phyloP scores from a whole-genome alignment of 2,888 invertebrate species.

The Cosmopolites sordidus region DNA sequence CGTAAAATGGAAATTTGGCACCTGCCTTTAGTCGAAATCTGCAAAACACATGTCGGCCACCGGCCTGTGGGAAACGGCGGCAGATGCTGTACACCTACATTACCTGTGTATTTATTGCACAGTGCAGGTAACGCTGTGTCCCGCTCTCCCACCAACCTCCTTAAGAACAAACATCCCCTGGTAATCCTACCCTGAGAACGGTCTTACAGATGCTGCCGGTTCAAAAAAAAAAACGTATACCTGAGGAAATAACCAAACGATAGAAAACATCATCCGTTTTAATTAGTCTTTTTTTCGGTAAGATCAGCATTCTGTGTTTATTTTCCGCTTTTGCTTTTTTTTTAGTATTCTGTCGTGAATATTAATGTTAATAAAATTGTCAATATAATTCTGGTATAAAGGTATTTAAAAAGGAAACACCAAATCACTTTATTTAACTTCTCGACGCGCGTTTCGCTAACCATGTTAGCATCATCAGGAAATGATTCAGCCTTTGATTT shows the following conservation, averaged over 20 bases:
- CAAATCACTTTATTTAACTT: too few relatives aligned
- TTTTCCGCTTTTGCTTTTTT: too few relatives aligned
- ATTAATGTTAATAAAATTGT: too few relatives aligned
- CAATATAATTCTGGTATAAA: too few relatives aligned
- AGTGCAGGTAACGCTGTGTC: conserved; percentile 23
- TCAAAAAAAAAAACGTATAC: conserved; percentile 1
- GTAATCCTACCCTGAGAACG: conserved; percentile 26
- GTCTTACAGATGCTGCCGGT: conserved; percentile 17
- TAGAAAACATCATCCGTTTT: neutral
- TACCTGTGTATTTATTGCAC: conserved; percentile 24
- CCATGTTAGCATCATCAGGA: too few relatives aligned
- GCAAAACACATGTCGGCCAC: conserved; percentile 40
- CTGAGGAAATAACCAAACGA: neutral
- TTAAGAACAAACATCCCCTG: conserved; percentile 19
- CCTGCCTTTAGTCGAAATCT: conserved; percentile 40
- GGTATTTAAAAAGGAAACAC: too few relatives aligned
- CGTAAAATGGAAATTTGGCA: conserved; percentile 34
- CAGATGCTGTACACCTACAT: conserved; percentile 41
- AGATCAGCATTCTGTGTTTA: too few relatives aligned
- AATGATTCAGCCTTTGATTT: too few relatives aligned
- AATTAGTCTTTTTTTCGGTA: too few relatives aligned
- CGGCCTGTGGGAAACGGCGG: conserved; percentile 39
- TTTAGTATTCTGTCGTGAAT: too few relatives aligned
- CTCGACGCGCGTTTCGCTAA: too few relatives aligned
- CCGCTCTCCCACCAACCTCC: conserved; percentile 13